Percentiles rank a stretch among this genome's conserved stretches.
Evolutionary conservation across 2,113 vertebrate genomes (phyloP).

Genomic region (Ptilorrhoa leucosticta): DNA sequence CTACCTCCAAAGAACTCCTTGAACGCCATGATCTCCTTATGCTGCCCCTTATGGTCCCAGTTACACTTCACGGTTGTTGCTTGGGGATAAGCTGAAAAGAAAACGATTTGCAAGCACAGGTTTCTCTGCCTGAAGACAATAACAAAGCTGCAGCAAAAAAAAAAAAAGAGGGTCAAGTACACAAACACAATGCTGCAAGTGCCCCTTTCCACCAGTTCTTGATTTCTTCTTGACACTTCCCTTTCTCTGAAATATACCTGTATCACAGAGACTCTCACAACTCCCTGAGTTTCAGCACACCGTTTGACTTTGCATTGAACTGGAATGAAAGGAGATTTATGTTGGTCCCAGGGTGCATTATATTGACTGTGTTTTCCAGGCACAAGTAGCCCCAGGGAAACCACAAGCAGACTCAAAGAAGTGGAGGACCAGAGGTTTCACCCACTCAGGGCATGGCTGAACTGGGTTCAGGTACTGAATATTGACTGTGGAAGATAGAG

Average conservation of each 20-base stretch:
- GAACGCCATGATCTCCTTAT: neutral
- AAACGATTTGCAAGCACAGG: neutral
- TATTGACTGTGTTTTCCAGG: neutral
- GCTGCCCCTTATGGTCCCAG: neutral
- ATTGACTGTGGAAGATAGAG: neutral
- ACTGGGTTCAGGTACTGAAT: neutral
- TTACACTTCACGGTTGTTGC: neutral
- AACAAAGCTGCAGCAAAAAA: neutral
- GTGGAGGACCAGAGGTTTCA: neutral
- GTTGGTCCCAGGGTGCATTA: neutral
- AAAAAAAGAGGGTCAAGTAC: neutral
- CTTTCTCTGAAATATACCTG: neutral
- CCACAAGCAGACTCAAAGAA: neutral
- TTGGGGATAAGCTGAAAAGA: neutral
- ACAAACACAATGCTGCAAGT: neutral
- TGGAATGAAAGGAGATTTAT: neutral
- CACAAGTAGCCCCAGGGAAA: neutral
- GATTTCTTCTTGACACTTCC: neutral
- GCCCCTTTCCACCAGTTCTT: neutral
- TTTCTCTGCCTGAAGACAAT: neutral
- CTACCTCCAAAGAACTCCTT: neutral
- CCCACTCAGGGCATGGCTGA: neutral
- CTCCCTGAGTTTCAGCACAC: neutral
- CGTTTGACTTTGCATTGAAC: neutral
- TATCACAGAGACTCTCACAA: neutral